Evolutionary conservation across 2,113 vertebrate genomes (phyloP), one percentile per base, ranked within the genome.

Genomic region (Garra rufa): DNA sequence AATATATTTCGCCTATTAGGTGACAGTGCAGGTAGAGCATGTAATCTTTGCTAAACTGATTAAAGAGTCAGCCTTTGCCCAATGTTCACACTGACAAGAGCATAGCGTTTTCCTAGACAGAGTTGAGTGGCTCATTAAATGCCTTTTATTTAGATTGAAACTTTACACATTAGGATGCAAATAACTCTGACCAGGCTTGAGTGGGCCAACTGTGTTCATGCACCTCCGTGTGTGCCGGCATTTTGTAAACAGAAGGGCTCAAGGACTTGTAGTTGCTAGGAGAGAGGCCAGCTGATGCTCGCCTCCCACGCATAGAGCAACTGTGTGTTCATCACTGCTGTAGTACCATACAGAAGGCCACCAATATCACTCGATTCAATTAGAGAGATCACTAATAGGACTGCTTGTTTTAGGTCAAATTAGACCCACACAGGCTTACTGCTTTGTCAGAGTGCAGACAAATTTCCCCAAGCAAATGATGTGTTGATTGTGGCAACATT

Each of bases 211-310:
- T 78, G 74, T 74, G 83, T 77, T 76, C 28, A 57, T 24, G 79
- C 63, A 63, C 59, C 46, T 70, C 59, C 19, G 21, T 83, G 84
- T 86, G 87, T 84, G 85, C 73, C 75, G 83, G 87, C 87, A 86
- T 88, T 73, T 86, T 61, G 65, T 69, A 71, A 84, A 55, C 85
- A 77, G 69, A 65, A 80, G 69, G 46, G 84, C 59, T 83, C 61
- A 76, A 86, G 81, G 87, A 85, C 76, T 79, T 38, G 75, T 76
- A 74, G 87, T 88, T 89, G 88, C 87, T 88, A 89, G 73, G 87
- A 84, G 85, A 86, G 76, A 85, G 81, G 75, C 76, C 87, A 86
- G 85, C 83, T 82, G 87, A 77, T 76, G 82, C 85, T 44, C 44
- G 76, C 82, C 82, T 82, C 87, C 87, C 74, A 88, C 85, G 87